Evolutionary conservation across 2,113 vertebrate species (phyloP).

Genomic region (Azemiops feae): DNA sequence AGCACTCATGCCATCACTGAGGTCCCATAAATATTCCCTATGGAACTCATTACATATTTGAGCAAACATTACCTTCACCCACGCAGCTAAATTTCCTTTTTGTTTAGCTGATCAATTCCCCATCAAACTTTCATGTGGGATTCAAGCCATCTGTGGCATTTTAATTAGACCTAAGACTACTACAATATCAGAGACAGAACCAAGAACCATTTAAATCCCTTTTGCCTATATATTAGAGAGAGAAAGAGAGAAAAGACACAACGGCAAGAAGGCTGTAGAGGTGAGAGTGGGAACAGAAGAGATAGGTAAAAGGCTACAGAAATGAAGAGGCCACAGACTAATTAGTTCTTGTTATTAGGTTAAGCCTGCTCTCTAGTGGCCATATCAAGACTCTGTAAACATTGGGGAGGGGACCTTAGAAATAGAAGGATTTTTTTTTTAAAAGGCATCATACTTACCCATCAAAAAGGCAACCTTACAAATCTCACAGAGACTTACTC

Average conservation of each 20-base stretch:
- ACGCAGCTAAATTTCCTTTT: slow-evolving; percentile 79
- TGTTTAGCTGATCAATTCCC: slow-evolving; percentile 80
- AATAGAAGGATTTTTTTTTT: background rate
- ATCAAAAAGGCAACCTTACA: background rate
- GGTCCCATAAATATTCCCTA: slow-evolving; percentile 75
- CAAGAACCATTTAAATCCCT: slow-evolving; percentile 61
- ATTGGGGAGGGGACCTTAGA: background rate
- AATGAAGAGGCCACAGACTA: slow-evolving; percentile 55
- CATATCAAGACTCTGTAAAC: slow-evolving; percentile 32
- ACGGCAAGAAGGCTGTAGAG: slow-evolving; percentile 21
- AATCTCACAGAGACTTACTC: background rate
- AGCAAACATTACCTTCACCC: slow-evolving; percentile 78
- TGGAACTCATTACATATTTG: slow-evolving; percentile 79
- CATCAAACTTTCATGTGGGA: slow-evolving; percentile 76
- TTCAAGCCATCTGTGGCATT: slow-evolving; percentile 73
- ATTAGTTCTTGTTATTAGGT: slow-evolving; percentile 60
- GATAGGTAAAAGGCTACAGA: background rate
- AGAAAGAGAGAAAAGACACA: background rate
- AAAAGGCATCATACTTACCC: background rate
- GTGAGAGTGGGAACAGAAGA: slow-evolving; percentile 10
- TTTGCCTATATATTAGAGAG: slow-evolving; percentile 43
- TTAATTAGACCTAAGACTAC: slow-evolving; percentile 85
- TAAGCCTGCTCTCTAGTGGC: slow-evolving; percentile 74
- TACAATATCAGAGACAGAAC: slow-evolving; percentile 67
- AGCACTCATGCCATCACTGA: slow-evolving; percentile 60